Evolutionary conservation across 2,797 vertebrate genomes (phyloP), one percentile per base, ranked within the genome.

Genomic region (Notolepis coatsorum): DNA sequence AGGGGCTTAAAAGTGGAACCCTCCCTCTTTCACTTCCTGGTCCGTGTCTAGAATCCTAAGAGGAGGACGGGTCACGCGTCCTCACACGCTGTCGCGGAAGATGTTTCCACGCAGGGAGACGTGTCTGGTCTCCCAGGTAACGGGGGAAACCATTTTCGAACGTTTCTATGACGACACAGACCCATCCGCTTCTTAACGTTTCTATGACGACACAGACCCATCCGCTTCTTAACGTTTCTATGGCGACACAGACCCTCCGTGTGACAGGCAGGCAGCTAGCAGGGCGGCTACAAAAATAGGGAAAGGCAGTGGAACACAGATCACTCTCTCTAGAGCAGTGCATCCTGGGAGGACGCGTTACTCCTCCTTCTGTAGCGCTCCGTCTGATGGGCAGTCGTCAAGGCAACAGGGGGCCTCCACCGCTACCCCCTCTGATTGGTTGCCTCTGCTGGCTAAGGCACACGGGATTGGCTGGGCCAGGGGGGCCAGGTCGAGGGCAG

Each of bases 371-470:
- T 91, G 92, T 82, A 95, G 93, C 77, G 90, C 90, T 88, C 92
- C 90, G 75, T 93, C 93, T 90, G 92, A 94, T 81, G 94, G 90
- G 91, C 95, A 95, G 87, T 94, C 92, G 73, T 96, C 94, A 84
- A 89, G 92, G 91, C 94, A 94, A 91, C 70, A 88, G 85, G 91
- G 89, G 89, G 84, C 85, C 88, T 94, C 93, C 88, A 85, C 91
- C 78, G 88, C 93, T 80, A 78, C 91, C 92, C 84, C 90, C 87
- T 93, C 91, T 89, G 88, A 84, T 89, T 93, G 94, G 89, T 91
- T 94, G 93, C 96, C 95, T 95, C 92, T 96, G 92, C 93, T 90
- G 95, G 93, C 88, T 96, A 97, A 96, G 95, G 95, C 94, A 95
- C 95, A 95, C 71, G 89, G 91, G 91, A 89, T 93, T 93, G 92